Evolutionary conservation across 2,888 invertebrate species (phyloP).

Genomic region (Drosophila niveifrons): DNA sequence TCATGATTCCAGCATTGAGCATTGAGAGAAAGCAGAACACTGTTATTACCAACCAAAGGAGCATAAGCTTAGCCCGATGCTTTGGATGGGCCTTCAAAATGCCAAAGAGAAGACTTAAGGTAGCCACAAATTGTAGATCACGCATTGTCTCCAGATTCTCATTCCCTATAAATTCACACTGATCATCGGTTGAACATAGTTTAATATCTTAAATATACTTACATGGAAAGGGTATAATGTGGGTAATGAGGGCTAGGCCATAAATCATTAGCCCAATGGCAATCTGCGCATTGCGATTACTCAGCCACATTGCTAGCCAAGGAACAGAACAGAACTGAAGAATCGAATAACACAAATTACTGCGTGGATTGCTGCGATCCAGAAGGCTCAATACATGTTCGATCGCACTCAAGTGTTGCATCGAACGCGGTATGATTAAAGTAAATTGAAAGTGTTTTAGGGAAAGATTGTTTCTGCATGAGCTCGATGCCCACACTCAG

Average conservation of each 20-base stretch:
- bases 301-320: constrained; percentile 22
- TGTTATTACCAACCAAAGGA: constrained; percentile 36
- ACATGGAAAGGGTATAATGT: constrained; percentile 11
- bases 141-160: constrained; percentile 15
- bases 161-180: constrained; percentile 3
- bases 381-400: not conserved
- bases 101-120: constrained; percentile 36
- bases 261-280: constrained; percentile 32
- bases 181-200: not conserved
- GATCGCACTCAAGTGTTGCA: too few species aligned
- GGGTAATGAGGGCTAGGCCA: constrained; percentile 24
- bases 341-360: not conserved
- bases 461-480: not conserved
- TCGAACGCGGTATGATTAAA: too few species aligned
- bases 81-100: constrained; percentile 19
- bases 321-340: constrained; percentile 30
- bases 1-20: not conserved
- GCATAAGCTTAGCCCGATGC: constrained; percentile 33
- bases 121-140: constrained; percentile 32
- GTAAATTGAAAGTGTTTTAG: not conserved
- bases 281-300: constrained; percentile 29
- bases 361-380: too few species aligned
- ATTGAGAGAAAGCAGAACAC: constrained; percentile 1
- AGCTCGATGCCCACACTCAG: not conserved
- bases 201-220: not conserved